phyloP scores from a whole-genome alignment of 1,140 invertebrate genomes.

The Gonioctena quinquepunctata region DNA sequence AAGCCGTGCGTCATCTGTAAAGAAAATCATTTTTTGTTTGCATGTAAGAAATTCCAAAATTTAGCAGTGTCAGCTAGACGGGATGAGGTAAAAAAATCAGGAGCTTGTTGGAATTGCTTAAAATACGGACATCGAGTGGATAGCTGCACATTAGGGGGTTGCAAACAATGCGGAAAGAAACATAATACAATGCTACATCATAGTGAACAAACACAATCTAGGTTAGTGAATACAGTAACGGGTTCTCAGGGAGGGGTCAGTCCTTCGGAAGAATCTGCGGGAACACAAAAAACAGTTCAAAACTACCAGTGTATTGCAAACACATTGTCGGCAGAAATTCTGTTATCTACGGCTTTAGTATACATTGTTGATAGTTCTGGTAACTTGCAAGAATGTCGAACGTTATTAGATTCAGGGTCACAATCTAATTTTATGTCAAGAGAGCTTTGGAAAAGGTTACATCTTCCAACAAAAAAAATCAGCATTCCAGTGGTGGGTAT shows the following conservation, averaged over 20 bases:
- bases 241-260: background rate
- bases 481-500: background rate
- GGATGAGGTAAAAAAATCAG: background rate
- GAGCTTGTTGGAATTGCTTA: background rate
- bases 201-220: background rate
- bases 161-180: background rate
- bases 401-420: background rate
- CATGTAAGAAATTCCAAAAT: background rate
- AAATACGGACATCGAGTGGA: background rate
- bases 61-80: background rate
- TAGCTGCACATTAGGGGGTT: background rate
- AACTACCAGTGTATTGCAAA: background rate
- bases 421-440: background rate
- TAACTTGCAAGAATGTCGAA: background rate
- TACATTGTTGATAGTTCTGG: background rate
- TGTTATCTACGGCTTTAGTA: background rate
- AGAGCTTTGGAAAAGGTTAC: background rate
- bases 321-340: background rate
- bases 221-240: no score
- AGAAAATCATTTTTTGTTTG: background rate
- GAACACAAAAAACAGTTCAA: no score
- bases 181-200: background rate
- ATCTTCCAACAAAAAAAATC: no score
- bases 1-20: background rate
- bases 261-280: no score